Conservation (phyloP, 2,888 invertebrate species). For the Adelognathus sp. region DNA sequence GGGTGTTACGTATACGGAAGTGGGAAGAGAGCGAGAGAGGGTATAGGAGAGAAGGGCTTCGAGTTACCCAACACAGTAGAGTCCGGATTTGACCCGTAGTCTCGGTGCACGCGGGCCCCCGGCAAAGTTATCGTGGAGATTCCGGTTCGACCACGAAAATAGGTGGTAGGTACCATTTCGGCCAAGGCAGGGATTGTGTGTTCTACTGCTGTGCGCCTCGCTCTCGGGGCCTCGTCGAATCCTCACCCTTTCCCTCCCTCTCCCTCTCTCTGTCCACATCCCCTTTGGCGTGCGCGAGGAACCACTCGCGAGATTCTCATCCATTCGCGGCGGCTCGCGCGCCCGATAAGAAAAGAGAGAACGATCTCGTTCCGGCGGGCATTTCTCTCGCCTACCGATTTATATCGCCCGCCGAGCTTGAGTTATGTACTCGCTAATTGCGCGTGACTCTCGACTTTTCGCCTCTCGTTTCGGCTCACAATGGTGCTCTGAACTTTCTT, state of each 20-base stretch:
- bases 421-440: constrained; percentile 66
- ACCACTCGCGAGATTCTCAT: constrained; percentile 49
- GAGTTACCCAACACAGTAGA: constrained; percentile 64
- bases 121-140: constrained; percentile 63
- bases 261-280: neutral
- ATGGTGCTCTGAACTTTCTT: too few relatives aligned
- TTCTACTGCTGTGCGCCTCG: neutral
- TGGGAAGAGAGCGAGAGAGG: constrained; percentile 16
- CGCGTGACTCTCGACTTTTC: constrained; percentile 52
- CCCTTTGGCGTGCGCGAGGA: constrained; percentile 20
- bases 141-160: constrained; percentile 63
- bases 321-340: constrained; percentile 28
- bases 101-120: constrained; percentile 52
- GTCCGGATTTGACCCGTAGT: constrained; percentile 63
- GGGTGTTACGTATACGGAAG: constrained; percentile 61
- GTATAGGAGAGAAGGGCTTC: constrained; percentile 49
- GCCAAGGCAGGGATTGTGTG: neutral
- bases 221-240: neutral
- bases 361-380: constrained; percentile 55
- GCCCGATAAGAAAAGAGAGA: constrained; percentile 55
- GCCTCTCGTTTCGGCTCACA: constrained; percentile 10
- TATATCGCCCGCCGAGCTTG: constrained; percentile 57
- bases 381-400: constrained; percentile 59
- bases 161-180: constrained; percentile 52
- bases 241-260: neutral